Percentiles rank a stretch among this genome's conserved stretches.
Conservation (phyloP, 2,113 vertebrate genomes). For the Plotosus lineatus region DNA sequence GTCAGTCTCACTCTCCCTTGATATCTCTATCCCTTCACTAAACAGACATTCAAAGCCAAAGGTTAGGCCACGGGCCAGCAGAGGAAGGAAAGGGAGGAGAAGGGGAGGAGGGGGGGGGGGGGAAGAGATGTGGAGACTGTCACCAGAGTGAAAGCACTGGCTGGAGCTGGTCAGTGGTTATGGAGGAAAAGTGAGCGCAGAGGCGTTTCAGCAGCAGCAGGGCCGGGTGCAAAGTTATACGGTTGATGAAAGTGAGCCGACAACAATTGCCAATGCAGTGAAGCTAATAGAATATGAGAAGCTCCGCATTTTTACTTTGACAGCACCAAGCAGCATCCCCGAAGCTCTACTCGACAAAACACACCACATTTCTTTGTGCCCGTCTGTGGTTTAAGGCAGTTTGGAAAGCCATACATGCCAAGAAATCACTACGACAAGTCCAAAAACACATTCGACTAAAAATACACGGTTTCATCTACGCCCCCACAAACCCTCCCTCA, state of each 20-base stretch:
- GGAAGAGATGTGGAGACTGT: constrained; percentile 20
- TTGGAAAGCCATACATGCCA: constrained; percentile 62
- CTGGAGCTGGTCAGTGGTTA: constrained; percentile 23
- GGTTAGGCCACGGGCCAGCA: constrained; percentile 53
- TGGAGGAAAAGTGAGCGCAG: background rate
- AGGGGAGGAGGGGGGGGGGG: constrained; percentile 23
- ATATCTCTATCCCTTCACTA: constrained; percentile 79
- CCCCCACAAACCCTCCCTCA: constrained; percentile 62
- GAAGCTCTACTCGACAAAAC: constrained; percentile 59
- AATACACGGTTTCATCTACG: constrained; percentile 71
- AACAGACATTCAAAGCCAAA: constrained; percentile 83
- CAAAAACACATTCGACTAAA: constrained; percentile 50
- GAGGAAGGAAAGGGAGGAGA: constrained; percentile 61
- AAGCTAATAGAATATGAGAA: constrained; percentile 72
- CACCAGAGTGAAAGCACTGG: constrained; percentile 12
- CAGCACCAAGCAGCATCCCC: constrained; percentile 61
- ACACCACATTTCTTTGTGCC: constrained; percentile 29
- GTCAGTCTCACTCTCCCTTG: constrained; percentile 78
- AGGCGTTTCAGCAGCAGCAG: constrained; percentile 14
- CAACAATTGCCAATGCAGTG: constrained; percentile 62
- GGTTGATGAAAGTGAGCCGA: constrained; percentile 53
- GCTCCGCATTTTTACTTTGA: constrained; percentile 65
- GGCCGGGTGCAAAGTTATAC: constrained; percentile 2
- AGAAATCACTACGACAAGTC: constrained; percentile 33
- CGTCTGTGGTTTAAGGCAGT: constrained; percentile 69